A percentile compares a stretch with the other conserved stretches of the same genome.
Conservation (phyloP, 2,888 invertebrate species). For the Crocallis elinguaria region DNA sequence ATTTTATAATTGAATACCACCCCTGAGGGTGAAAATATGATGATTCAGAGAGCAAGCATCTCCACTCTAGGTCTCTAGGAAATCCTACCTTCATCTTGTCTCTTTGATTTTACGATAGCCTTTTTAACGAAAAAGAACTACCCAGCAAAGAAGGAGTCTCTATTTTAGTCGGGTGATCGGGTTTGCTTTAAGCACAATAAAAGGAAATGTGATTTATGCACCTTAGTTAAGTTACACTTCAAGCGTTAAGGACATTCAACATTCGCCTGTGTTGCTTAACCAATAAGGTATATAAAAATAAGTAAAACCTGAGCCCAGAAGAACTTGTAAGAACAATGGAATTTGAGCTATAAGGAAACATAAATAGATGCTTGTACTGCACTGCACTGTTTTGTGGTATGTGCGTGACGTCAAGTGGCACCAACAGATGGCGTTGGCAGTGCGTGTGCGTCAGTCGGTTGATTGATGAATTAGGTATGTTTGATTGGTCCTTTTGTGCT, state of each 20-base stretch:
- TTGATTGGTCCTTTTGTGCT: constrained; percentile 46
- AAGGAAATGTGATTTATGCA: constrained; percentile 45
- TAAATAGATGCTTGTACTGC: too few relatives aligned
- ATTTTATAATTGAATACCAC: too few relatives aligned
- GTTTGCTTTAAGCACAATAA: constrained; percentile 41
- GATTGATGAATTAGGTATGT: constrained; percentile 48
- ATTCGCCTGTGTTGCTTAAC: background rate
- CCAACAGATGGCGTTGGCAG: constrained; percentile 62
- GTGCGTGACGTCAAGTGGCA: constrained; percentile 51
- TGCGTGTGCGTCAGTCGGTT: constrained; percentile 52
- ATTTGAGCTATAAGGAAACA: constrained; percentile 14
- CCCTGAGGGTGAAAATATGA: too few relatives aligned
- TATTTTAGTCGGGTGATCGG: constrained; percentile 41
- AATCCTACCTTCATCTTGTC: too few relatives aligned
- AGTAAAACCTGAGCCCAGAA: background rate
- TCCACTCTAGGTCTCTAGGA: too few relatives aligned
- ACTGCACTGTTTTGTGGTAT: background rate
- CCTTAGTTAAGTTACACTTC: background rate
- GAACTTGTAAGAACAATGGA: too few relatives aligned
- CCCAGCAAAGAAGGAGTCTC: constrained; percentile 23
- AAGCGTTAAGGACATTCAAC: background rate
- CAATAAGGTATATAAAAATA: constrained; percentile 10
- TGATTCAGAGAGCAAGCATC: too few relatives aligned
- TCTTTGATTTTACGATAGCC: too few relatives aligned
- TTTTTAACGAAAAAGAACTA: background rate